Evolutionary conservation across 2,113 vertebrate species (phyloP), one percentile per base, ranked within the genome.

Genomic region (Chlorodrepanis virens): DNA sequence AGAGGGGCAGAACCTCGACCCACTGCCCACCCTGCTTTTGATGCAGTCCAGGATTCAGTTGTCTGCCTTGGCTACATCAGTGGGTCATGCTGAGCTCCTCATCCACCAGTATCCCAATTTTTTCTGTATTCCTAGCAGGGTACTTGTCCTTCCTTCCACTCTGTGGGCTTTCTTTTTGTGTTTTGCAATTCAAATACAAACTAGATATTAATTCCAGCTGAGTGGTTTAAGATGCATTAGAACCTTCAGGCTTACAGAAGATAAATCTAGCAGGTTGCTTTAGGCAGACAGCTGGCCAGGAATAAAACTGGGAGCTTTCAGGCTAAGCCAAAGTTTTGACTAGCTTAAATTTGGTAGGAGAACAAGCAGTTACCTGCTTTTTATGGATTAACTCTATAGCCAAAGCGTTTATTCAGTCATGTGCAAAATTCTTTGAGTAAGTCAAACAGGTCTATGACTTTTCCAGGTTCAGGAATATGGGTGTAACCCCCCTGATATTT

Each of bases 261-360:
- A 19, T 44, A 89, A 79, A 84, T 79, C 61, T 87, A 91, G 79
- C 17, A 67, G 59, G 27, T 64, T 94, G 52, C 56, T 91, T 89
- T 54, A 90, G 68, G 61, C n/a, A 84, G 68, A 90, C 9, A 90
- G 37, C 31, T 47, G 61, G 22, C 50, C 57, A 87, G 56, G 28
- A 79, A 84, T 37, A 79, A 20, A 89, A 56, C 0, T 56, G 57
- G 21, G 28, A 94, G n/a, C 25, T 83, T 75, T 83, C 57, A 70
- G 70, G 28, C 23, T 68, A 93, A 89, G 33, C 5, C 29, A 92
- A 75, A 83, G 18, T 6, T 9, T 89, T 90, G 89, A 59, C 24
- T 80, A 81, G 37, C 24, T 22, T 69, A 77, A 85, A 87, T 68
- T 64, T 12, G 59, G 59, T 29, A 83, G 67, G 11, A 96, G 31